phyloP scores from a whole-genome alignment of 2,113 vertebrate species.

The Danionella cerebrum region DNA sequence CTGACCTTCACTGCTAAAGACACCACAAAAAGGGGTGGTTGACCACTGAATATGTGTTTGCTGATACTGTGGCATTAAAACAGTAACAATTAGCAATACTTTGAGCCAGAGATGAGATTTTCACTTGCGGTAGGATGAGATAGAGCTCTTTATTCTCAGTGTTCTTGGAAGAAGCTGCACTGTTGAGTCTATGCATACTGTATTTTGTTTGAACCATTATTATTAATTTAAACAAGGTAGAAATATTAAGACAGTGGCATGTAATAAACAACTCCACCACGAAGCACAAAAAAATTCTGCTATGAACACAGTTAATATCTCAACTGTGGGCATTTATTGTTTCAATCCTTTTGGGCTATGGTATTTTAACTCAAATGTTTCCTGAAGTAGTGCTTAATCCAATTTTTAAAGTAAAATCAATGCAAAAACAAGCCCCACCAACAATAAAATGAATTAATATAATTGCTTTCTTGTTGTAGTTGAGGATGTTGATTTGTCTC shows the following conservation, averaged over 20 bases:
- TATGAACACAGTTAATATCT: neutral
- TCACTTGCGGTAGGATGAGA: conserved; percentile 26
- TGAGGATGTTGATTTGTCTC: too few species aligned
- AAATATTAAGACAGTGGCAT: neutral
- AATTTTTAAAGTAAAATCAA: too few species aligned
- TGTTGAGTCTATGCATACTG: neutral
- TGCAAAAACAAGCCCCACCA: too few species aligned
- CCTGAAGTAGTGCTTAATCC: too few species aligned
- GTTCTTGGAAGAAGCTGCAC: neutral
- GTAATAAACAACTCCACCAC: neutral
- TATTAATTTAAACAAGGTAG: neutral
- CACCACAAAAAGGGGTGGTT: conserved; percentile 50
- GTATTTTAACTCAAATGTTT: too few species aligned
- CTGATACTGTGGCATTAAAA: conserved; percentile 59
- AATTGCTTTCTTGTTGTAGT: too few species aligned
- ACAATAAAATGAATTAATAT: too few species aligned
- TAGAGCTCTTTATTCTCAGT: conserved; percentile 6
- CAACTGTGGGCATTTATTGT: too few species aligned
- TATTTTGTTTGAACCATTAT: neutral
- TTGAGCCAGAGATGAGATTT: conserved; percentile 46
- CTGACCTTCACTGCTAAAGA: conserved; percentile 59
- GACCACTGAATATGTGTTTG: conserved; percentile 62
- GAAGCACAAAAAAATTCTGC: neutral
- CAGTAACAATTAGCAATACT: conserved; percentile 47
- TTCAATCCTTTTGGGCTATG: too few species aligned